Conservation (phyloP, 2,888 invertebrate genomes). For the Melinaea menophilus region DNA sequence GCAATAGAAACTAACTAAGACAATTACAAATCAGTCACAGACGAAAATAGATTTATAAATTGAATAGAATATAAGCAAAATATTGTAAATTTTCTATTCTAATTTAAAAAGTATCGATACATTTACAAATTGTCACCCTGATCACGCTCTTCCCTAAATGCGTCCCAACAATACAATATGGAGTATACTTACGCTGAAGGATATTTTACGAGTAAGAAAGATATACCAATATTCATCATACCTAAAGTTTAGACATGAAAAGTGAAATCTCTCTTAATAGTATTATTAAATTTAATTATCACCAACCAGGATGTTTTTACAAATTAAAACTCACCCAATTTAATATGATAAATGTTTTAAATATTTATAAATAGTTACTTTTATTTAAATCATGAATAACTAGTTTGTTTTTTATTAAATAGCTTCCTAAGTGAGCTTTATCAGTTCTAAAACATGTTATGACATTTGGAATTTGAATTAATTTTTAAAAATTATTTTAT, state of each 20-base stretch:
- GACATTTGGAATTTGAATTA: too few species aligned
- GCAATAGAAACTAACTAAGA: too few species aligned
- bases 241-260: not conserved
- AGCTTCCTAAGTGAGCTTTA: too few species aligned
- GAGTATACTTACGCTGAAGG: slow-evolving; percentile 18
- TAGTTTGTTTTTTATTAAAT: not conserved
- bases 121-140: slow-evolving; percentile 48
- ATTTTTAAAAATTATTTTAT: too few species aligned
- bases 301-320: slow-evolving; percentile 13
- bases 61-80: too few species aligned
- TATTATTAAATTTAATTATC: slow-evolving; percentile 13
- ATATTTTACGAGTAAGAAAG: slow-evolving; percentile 10
- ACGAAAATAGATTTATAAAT: too few species aligned
- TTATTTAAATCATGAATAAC: not conserved
- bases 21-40: too few species aligned
- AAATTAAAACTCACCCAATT: not conserved
- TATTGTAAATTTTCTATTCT: too few species aligned
- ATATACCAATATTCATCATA: not conserved
- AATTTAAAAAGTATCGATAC: not conserved
- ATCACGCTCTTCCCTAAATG: slow-evolving; percentile 75
- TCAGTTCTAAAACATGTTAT: too few species aligned
- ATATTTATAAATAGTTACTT: not conserved
- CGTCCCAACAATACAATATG: slow-evolving; percentile 43
- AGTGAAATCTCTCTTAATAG: too few species aligned
- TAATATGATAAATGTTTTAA: slow-evolving; percentile 1